Percentiles rank a stretch among this genome's conserved stretches.
Evolutionary conservation across 1,140 invertebrate species (phyloP).

Genomic region (Yoshiicerus persimilis): DNA sequence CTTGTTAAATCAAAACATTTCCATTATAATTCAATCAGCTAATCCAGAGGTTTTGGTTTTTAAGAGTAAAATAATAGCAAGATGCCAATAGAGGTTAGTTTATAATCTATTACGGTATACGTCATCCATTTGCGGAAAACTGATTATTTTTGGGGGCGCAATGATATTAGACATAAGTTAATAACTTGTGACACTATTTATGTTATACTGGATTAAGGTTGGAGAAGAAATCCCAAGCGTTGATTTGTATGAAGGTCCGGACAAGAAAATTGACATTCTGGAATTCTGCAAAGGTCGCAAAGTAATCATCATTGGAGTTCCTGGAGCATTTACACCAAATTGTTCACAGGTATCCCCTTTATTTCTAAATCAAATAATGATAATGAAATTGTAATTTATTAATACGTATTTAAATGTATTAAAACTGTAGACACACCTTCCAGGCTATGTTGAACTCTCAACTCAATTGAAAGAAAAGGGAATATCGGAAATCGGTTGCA

Average conservation of each 20-base stretch:
- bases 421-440: neutral
- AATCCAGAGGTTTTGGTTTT: too few species aligned
- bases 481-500: neutral
- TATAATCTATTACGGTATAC: too few species aligned
- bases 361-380: neutral
- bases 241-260: neutral
- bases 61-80: too few species aligned
- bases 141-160: neutral
- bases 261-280: neutral
- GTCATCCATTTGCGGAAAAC: too few species aligned
- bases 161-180: neutral
- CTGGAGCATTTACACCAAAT: neutral
- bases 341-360: neutral
- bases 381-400: neutral
- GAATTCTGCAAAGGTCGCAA: neutral
- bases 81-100: neutral
- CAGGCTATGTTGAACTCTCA: neutral
- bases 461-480: neutral
- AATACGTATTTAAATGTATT: neutral
- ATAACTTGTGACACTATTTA: neutral
- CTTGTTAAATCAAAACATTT: too few species aligned
- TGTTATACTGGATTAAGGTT: neutral
- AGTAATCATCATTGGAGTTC: neutral
- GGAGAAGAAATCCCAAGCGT: neutral
- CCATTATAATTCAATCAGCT: too few species aligned